Conservation (phyloP, 2,888 invertebrate genomes). For the Tetheella fluctuosa region DNA sequence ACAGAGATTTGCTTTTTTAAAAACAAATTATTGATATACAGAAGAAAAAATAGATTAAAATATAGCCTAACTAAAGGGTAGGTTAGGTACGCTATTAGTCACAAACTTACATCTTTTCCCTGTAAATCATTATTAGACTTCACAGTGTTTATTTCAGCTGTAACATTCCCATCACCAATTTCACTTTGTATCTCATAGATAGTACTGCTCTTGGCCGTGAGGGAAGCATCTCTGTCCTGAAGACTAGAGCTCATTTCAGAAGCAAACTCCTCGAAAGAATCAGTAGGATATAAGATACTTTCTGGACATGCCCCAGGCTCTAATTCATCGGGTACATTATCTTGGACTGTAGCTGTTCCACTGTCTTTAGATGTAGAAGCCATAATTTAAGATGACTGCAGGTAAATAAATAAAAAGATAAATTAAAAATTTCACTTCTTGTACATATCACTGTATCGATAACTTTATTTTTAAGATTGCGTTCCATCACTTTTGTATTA, state of each 20-base stretch:
- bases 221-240: conserved; percentile 80
- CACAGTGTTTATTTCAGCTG: conserved; percentile 52
- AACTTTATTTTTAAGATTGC: background rate
- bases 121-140: conserved; percentile 74
- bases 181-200: conserved; percentile 85
- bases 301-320: conserved; percentile 82
- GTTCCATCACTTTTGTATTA: background rate
- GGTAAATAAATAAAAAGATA: background rate
- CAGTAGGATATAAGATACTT: conserved; percentile 88
- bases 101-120: conserved; percentile 67
- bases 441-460: background rate
- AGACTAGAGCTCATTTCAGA: conserved; percentile 86
- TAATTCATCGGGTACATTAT: conserved; percentile 56
- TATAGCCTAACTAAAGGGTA: too few relatives aligned
- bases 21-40: too few relatives aligned
- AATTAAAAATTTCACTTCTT: background rate
- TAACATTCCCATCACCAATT: conserved; percentile 32
- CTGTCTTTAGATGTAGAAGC: conserved; percentile 72
- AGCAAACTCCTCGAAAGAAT: conserved; percentile 88
- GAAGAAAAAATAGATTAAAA: too few relatives aligned
- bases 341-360: conserved; percentile 40
- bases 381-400: conserved; percentile 43
- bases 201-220: conserved; percentile 82
- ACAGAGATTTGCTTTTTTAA: too few relatives aligned
- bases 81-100: background rate